A percentile compares a stretch with the other conserved stretches of the same genome.
phyloP scores from a whole-genome alignment of 1,140 invertebrate species.

The Zaprionus tsacasi region DNA sequence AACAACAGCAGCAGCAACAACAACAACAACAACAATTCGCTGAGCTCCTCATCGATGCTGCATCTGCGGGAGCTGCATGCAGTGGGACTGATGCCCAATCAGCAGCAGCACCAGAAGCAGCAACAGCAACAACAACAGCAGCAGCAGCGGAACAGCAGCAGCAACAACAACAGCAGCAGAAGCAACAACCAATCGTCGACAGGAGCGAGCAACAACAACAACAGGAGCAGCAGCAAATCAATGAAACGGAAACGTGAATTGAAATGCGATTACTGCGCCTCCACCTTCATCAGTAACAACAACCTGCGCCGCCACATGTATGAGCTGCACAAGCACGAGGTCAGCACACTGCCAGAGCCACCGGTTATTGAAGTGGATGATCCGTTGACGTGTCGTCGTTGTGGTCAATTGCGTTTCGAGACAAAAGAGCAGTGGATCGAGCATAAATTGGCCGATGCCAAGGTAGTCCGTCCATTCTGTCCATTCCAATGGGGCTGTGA shows the following conservation, averaged over 20 bases:
- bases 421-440: slow-evolving; percentile 80
- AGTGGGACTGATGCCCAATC: slow-evolving; percentile 81
- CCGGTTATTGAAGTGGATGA: slow-evolving; percentile 73
- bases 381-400: slow-evolving; percentile 65
- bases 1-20: slow-evolving; percentile 63
- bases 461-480: slow-evolving; percentile 73
- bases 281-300: slow-evolving; percentile 83
- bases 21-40: slow-evolving; percentile 65
- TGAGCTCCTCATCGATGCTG: slow-evolving; percentile 63
- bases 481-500: slow-evolving; percentile 84
- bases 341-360: slow-evolving; percentile 69
- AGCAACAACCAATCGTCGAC: slow-evolving; percentile 24
- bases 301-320: slow-evolving; percentile 82
- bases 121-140: slow-evolving; percentile 36
- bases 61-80: slow-evolving; percentile 80
- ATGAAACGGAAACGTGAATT: slow-evolving; percentile 80
- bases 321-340: slow-evolving; percentile 83
- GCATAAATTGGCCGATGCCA: slow-evolving; percentile 78
- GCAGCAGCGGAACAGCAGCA: slow-evolving; percentile 44
- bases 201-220: slow-evolving; percentile 46
- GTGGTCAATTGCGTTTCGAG: slow-evolving; percentile 65
- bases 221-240: slow-evolving; percentile 55
- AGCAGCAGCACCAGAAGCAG: slow-evolving; percentile 62
- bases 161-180: slow-evolving; percentile 47
- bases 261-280: slow-evolving; percentile 82